These are phyloP conservation scores for Fabriciana adippe DNA, from an alignment of 2,888 invertebrate genomes.

Conservation along the genomic window DNA sequence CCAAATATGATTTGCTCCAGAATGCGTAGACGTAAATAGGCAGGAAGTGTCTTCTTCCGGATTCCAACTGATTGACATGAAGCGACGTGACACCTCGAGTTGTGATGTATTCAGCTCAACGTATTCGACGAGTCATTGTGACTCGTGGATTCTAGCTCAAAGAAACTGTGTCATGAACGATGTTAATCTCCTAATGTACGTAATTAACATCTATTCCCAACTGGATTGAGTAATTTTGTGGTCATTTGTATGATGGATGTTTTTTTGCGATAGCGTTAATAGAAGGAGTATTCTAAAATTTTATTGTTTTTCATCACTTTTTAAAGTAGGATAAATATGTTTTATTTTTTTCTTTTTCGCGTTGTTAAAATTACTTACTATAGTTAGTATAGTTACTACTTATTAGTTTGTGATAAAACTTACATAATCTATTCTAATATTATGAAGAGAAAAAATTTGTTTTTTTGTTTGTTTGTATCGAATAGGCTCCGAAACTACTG, in stretches of 20 bases:
- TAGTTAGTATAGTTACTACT: no score
- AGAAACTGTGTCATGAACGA: slow-evolving; percentile 37
- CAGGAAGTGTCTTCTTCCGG: slow-evolving; percentile 48
- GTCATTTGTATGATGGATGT: neutral
- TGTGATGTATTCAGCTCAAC: slow-evolving; percentile 41
- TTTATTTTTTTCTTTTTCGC: no score
- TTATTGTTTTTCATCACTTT: no score
- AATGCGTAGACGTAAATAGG: slow-evolving; percentile 27
- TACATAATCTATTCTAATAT: no score
- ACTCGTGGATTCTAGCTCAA: slow-evolving; percentile 32
- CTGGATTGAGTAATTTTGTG: slow-evolving; percentile 9
- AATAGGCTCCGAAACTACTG: no score
- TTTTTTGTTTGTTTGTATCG: no score
- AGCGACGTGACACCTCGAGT: slow-evolving; percentile 43
- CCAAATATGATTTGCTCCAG: slow-evolving; percentile 10
- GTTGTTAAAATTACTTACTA: no score
- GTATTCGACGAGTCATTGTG: slow-evolving; percentile 22
- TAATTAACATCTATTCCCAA: slow-evolving; percentile 24
- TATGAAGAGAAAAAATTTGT: no score
- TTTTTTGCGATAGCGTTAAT: neutral
- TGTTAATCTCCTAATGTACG: slow-evolving; percentile 34
- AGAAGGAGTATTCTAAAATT: neutral
- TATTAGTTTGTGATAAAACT: no score
- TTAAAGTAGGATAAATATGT: no score
- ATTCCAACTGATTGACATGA: slow-evolving; percentile 28